Conservation (phyloP, 2,888 invertebrate species). For the Epistrophella euchroma region DNA sequence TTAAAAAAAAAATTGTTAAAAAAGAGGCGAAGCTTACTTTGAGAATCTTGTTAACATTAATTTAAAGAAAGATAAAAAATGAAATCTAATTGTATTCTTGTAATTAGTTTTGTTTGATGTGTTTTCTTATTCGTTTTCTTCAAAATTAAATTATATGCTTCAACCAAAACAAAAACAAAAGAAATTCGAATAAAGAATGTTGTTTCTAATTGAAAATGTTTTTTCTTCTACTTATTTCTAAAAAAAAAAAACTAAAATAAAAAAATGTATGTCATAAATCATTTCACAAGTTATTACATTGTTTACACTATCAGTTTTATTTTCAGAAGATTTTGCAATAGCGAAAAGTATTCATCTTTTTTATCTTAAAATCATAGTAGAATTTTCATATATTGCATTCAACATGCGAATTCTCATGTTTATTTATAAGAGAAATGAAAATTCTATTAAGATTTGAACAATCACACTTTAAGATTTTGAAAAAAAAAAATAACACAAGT, state of each 20-base stretch:
- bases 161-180: constrained; percentile 39
- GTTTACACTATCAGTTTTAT: background rate
- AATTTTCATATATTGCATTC: background rate
- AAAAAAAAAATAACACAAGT: background rate
- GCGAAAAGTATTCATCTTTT: constrained; percentile 7
- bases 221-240: constrained; percentile 39
- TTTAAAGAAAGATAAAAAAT: constrained; percentile 47
- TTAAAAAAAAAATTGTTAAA: constrained; percentile 46
- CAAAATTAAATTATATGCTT: constrained; percentile 58
- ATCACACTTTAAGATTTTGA: background rate
- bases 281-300: background rate
- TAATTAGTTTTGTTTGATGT: constrained; percentile 64
- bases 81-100: constrained; percentile 64
- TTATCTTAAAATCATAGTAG: background rate
- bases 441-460: background rate
- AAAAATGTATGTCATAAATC: background rate
- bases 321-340: constrained; percentile 27
- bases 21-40: constrained; percentile 50
- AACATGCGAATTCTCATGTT: too few relatives aligned
- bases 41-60: constrained; percentile 64
- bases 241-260: background rate
- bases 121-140: constrained; percentile 72
- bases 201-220: constrained; percentile 72
- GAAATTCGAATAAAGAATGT: constrained; percentile 73
- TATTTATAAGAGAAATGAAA: background rate